phyloP scores from a whole-genome alignment of 2,888 invertebrate species.

The Litoditis marina region DNA sequence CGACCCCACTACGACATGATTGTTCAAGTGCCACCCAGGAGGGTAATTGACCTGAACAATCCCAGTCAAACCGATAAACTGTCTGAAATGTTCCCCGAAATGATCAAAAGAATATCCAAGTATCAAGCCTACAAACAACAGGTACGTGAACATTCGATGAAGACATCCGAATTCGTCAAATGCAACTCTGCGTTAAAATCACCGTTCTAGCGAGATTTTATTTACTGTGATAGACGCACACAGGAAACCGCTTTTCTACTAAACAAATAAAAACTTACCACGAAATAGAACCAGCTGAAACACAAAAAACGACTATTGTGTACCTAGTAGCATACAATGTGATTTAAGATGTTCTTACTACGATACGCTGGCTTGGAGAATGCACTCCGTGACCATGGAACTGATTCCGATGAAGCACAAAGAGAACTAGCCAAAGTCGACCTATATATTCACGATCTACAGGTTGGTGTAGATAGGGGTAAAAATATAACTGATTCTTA shows the following conservation, averaged over 20 bases:
- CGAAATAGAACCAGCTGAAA: too few species aligned
- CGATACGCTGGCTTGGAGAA: conserved; percentile 53
- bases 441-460: conserved; percentile 53
- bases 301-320: too few species aligned
- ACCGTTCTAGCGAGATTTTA: too few species aligned
- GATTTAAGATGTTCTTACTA: conserved; percentile 33
- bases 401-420: conserved; percentile 50
- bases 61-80: conserved; percentile 48
- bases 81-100: conserved; percentile 48
- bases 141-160: too few species aligned
- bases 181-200: too few species aligned
- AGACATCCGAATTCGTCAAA: too few species aligned
- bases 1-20: conserved; percentile 55
- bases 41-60: conserved; percentile 50
- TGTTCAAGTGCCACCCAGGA: conserved; percentile 53
- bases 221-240: neutral
- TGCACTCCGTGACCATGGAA: conserved; percentile 50
- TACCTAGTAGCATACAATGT: too few species aligned
- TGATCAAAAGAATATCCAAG: conserved; percentile 53
- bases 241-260: neutral
- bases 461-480: too few species aligned
- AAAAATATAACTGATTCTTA: too few species aligned
- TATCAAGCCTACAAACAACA: conserved; percentile 58
- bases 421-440: conserved; percentile 52
- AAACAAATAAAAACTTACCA: too few species aligned